phyloP scores from a whole-genome alignment of 2,888 invertebrate species.

The Clusia tigrina region DNA sequence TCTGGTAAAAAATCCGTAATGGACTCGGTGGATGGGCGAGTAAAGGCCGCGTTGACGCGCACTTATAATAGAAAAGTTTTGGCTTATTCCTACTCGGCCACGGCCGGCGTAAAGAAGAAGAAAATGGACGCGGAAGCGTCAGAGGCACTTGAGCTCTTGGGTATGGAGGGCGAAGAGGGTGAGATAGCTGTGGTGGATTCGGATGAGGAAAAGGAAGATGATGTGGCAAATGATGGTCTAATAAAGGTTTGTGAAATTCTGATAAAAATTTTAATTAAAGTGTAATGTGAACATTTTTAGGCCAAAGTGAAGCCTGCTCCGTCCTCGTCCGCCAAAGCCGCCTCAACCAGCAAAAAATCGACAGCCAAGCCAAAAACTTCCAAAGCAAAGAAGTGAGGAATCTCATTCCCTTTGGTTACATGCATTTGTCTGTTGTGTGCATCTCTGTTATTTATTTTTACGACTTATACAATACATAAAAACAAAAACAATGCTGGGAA shows the following conservation, averaged over 20 bases:
- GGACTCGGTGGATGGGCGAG: slow-evolving; percentile 79
- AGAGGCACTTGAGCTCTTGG: slow-evolving; percentile 59
- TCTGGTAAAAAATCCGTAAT: slow-evolving; percentile 80
- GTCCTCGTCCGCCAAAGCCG: slow-evolving; percentile 36
- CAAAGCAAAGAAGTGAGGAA: slow-evolving; percentile 51
- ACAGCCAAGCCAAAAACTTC: slow-evolving; percentile 37
- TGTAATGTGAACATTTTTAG: slow-evolving; percentile 30
- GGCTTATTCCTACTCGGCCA: slow-evolving; percentile 79
- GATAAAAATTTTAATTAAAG: neutral
- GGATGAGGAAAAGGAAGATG: slow-evolving; percentile 65
- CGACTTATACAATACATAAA: too few species aligned
- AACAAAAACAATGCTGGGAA: too few species aligned
- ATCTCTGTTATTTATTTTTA: too few species aligned
- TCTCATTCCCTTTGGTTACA: too few species aligned
- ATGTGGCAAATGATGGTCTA: slow-evolving; percentile 76
- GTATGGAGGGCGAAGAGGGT: slow-evolving; percentile 59
- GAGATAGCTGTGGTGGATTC: slow-evolving; percentile 50
- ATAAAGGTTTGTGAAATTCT: slow-evolving; percentile 68
- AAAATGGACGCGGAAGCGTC: slow-evolving; percentile 66
- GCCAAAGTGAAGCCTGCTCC: slow-evolving; percentile 52
- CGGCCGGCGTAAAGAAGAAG: slow-evolving; percentile 71
- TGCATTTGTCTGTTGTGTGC: too few species aligned
- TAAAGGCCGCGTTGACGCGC: slow-evolving; percentile 93
- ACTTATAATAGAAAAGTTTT: slow-evolving; percentile 86
- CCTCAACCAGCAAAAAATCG: slow-evolving; percentile 26